Evolutionary conservation across 2,888 invertebrate species (phyloP).

Genomic region (Caenorhabditis sp.): DNA sequence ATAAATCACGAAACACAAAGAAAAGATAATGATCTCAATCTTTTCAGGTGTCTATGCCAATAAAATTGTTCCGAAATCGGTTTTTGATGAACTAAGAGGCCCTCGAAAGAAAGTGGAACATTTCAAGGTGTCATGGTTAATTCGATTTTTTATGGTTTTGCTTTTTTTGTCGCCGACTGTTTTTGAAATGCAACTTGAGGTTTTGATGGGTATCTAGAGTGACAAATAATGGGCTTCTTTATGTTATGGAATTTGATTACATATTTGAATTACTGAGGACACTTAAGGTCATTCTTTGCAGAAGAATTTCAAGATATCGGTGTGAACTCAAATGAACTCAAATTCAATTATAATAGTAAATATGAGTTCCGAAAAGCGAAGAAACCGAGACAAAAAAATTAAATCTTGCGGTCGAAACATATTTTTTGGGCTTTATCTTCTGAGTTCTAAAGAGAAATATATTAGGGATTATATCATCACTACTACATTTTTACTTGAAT

Average conservation of each 20-base stretch:
- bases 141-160: background rate
- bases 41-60: background rate
- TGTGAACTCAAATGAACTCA: no score
- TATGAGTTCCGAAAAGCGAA: no score
- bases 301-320: no score
- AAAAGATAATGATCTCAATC: background rate
- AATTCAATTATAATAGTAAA: no score
- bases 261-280: background rate
- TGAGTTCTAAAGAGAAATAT: no score
- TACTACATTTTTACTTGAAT: no score
- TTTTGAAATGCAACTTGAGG: background rate
- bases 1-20: background rate
- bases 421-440: no score
- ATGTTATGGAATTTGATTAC: no score
- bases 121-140: background rate
- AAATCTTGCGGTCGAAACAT: no score
- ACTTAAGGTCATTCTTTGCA: background rate
- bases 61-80: background rate
- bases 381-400: no score
- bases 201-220: background rate
- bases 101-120: background rate
- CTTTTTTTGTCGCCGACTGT: background rate
- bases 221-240: background rate
- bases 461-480: no score
- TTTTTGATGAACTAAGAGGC: background rate